Conservation (phyloP, 1,140 invertebrate species). For the Chironomus striatipennis region DNA sequence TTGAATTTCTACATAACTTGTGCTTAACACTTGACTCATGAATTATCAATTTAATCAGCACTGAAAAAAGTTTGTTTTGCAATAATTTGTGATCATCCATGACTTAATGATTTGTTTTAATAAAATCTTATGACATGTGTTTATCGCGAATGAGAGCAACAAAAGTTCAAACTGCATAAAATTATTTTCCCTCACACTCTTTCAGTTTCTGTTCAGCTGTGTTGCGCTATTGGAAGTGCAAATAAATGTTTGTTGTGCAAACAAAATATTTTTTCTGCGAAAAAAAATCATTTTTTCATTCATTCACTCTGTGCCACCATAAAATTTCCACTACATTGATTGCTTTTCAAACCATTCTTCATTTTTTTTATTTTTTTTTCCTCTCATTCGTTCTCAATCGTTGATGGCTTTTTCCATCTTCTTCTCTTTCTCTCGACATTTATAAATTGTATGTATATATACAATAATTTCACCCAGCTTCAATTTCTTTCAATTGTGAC, state of each 20-base stretch:
- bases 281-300: background rate
- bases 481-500: background rate
- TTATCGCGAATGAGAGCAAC: too few species aligned
- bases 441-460: background rate
- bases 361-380: background rate
- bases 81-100: too few species aligned
- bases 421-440: background rate
- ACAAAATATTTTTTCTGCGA: background rate
- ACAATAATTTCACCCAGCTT: background rate
- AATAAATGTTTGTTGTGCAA: constrained; percentile 22
- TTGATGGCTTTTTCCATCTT: constrained; percentile 1
- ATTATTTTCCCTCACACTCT: too few species aligned
- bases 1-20: too few species aligned
- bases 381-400: background rate
- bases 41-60: too few species aligned
- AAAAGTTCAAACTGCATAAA: too few species aligned
- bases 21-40: too few species aligned
- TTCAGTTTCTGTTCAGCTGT: background rate
- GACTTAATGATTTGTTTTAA: too few species aligned
- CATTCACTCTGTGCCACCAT: background rate
- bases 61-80: too few species aligned
- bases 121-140: too few species aligned
- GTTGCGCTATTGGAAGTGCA: background rate
- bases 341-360: constrained; percentile 14
- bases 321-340: constrained; percentile 24